A percentile compares a stretch with the other conserved stretches of the same genome.
phyloP scores from a whole-genome alignment of 1,140 invertebrate genomes.

The Oncopodura yosiiana region DNA sequence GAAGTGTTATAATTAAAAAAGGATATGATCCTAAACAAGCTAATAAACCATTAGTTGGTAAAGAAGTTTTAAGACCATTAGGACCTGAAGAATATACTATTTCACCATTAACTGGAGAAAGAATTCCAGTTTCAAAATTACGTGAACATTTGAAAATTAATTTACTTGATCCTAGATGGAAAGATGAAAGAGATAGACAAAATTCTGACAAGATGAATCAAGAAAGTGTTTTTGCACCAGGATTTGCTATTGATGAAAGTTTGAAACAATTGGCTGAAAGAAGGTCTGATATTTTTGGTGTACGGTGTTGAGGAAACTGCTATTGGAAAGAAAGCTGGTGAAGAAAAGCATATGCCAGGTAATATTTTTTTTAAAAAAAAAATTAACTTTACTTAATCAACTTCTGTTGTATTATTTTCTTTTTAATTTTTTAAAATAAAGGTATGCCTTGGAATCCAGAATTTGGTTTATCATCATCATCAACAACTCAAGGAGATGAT shows the following conservation, averaged over 20 bases:
- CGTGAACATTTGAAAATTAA: constrained; percentile 97
- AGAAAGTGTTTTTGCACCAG: constrained; percentile 73
- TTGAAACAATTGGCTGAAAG: constrained; percentile 92
- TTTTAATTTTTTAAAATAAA: no score
- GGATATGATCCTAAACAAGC: constrained; percentile 89
- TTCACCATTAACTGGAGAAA: constrained; percentile 95
- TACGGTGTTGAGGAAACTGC: constrained; percentile 95
- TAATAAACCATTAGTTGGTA: constrained; percentile 37
- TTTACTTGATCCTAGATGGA: constrained; percentile 92
- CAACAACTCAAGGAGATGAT: constrained; percentile 10
- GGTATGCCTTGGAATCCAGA: constrained; percentile 35
- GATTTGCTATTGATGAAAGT: constrained; percentile 86
- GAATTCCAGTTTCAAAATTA: constrained; percentile 91
- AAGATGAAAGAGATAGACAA: constrained; percentile 87
- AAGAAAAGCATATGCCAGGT: constrained; percentile 77
- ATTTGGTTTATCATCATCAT: constrained; percentile 6
- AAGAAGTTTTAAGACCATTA: constrained; percentile 46
- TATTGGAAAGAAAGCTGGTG: constrained; percentile 98
- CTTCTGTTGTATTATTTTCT: background rate
- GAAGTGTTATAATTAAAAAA: constrained; percentile 92
- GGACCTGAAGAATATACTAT: constrained; percentile 83
- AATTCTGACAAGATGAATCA: constrained; percentile 71
- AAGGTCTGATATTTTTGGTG: constrained; percentile 99
- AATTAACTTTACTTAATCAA: background rate
- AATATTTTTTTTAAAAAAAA: no score